phyloP scores from a whole-genome alignment of 1,140 invertebrate genomes.

The Pseudomyrmex cubaensis region DNA sequence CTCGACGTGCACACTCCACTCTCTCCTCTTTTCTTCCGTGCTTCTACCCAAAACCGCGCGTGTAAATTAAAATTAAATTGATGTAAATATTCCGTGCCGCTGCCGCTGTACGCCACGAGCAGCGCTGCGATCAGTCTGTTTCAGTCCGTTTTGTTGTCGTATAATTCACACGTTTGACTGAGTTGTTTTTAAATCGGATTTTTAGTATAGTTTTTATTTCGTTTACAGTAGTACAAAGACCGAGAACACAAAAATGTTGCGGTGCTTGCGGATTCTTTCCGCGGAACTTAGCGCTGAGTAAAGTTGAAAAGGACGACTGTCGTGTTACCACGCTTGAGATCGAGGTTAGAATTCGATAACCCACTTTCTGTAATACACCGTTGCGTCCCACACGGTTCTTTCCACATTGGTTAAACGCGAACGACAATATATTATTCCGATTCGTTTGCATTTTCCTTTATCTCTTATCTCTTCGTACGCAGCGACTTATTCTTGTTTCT shows the following conservation, averaged over 20 bases:
- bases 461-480: background rate
- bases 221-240: conserved; percentile 7
- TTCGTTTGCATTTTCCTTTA: background rate
- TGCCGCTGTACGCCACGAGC: background rate
- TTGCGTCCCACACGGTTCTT: background rate
- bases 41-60: too few relatives aligned
- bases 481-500: too few relatives aligned
- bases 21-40: too few relatives aligned
- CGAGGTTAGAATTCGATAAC: conserved; percentile 80
- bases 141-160: conserved; percentile 78
- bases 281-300: conserved; percentile 19
- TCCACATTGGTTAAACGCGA: background rate
- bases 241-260: conserved; percentile 48
- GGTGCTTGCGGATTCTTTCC: conserved; percentile 19
- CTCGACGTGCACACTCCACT: too few relatives aligned
- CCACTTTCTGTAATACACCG: conserved; percentile 70
- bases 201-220: conserved; percentile 67
- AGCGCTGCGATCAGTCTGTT: conserved; percentile 69
- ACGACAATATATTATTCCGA: background rate
- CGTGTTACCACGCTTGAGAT: conserved; percentile 54
- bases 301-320: conserved; percentile 13
- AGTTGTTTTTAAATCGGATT: conserved; percentile 73
- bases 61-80: too few relatives aligned
- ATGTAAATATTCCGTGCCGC: too few relatives aligned
- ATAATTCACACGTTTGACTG: conserved; percentile 71